Base-by-base conservation (phyloP, 2,888 invertebrate genomes). In the Euzetes globulus region DNA sequence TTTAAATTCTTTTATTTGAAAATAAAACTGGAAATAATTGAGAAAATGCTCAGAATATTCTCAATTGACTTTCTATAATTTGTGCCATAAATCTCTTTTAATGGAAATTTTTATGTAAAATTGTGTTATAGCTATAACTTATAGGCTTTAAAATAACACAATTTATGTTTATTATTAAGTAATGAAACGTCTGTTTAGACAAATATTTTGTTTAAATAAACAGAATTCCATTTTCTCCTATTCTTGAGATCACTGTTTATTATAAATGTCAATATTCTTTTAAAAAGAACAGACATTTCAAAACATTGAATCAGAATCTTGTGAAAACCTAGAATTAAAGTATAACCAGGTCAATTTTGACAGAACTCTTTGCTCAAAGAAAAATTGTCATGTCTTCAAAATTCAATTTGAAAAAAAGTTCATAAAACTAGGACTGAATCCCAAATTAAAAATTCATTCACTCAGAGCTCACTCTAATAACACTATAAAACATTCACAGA, bases 381-480 rank as follows among this genome's bases (percentile, higher is more conserved):
- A 41, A 41, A 41, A 52, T 52, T 22, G 55, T 33, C 33, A 33
- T 33, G 33, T 9, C 33, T 33, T 33, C 33, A 33, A 33, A 25
- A 25, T 25, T 25, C 11, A 25, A 25, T 55, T 55, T 25, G 9
- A 33, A 27, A 22, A 63, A 63, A 17, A 33, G 33, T 33, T 63
- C 63, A 63, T 63, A 63, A 63, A 63, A 63, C 63, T 63, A 33
- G 33, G 63, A 63, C 13, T 63, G 17, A 58, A 27, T 58, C 27
- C 27, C 9, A 58, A 22, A 27, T 27, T 47, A 47, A 17, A 47
- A 17, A 47, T 47, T 17, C 47, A 47, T 47, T 17, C 47, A 17
- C 47, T 47, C 47, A 47, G 47, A 47, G 47, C 47, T 17, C 41
- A 41, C 7, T 41, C 47, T 13, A 13, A 33, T 33, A 33, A 33